A percentile compares a stretch with the other conserved stretches of the same genome.
Evolutionary conservation across 2,113 vertebrate genomes (phyloP).

Genomic region (Prunella himalayana): DNA sequence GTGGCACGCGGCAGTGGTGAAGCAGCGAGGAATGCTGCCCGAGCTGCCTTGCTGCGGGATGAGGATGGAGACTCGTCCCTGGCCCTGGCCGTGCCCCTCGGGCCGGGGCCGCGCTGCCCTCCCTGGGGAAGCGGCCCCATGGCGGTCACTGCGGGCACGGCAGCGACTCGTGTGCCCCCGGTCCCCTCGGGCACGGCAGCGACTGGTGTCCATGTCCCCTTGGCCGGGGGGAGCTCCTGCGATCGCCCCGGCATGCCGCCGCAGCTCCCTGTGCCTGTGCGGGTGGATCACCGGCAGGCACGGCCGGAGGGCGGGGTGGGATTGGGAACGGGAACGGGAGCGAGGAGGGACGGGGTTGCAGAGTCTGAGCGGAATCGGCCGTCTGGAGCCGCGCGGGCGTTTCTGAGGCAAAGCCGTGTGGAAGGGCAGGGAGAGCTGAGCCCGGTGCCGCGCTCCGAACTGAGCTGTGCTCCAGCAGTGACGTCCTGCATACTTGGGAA

Average conservation of each 20-base stretch:
- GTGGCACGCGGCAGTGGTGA: background rate
- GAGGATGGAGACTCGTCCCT: background rate
- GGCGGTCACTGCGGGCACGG: slow-evolving; percentile 39
- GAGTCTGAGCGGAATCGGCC: too few species aligned
- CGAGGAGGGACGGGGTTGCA: background rate
- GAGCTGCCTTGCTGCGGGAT: slow-evolving; percentile 24
- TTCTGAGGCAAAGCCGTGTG: background rate
- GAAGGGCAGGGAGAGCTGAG: background rate
- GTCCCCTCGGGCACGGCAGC: background rate
- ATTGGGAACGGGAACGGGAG: background rate
- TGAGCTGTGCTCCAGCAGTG: background rate
- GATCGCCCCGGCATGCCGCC: background rate
- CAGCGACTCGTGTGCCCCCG: slow-evolving; percentile 43
- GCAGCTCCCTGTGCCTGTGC: background rate
- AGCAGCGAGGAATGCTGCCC: background rate
- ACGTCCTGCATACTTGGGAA: background rate
- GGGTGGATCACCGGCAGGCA: background rate
- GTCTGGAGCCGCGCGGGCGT: background rate
- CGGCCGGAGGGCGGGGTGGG: background rate
- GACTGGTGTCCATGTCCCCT: background rate
- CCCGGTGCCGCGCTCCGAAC: background rate
- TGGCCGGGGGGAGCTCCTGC: background rate
- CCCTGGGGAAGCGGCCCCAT: background rate
- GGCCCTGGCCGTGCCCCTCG: background rate
- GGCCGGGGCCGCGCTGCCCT: slow-evolving; percentile 25